Conservation (phyloP, 2,113 vertebrate genomes). For the Pavo muticus region DNA sequence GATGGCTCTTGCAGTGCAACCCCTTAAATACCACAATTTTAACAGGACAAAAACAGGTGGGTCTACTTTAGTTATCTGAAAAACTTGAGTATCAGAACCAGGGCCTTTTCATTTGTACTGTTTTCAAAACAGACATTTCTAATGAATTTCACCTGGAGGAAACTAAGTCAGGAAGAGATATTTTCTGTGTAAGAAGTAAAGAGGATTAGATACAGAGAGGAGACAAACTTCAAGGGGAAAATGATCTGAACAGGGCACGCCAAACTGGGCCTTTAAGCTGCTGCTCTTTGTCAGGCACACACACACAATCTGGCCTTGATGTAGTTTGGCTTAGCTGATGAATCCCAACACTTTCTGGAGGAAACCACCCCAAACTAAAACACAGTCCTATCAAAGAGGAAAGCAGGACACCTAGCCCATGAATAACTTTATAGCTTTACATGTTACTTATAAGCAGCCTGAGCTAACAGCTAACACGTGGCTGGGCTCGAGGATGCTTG, state of each 20-base stretch:
- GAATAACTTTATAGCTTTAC: background rate
- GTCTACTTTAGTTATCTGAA: background rate
- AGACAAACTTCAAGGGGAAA: background rate
- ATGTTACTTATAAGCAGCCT: background rate
- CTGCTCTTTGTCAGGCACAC: background rate
- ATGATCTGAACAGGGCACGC: background rate
- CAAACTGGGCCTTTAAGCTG: background rate
- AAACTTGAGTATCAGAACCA: background rate
- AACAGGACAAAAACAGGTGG: accelerated
- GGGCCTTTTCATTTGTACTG: background rate
- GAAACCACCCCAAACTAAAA: background rate
- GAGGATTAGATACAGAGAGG: background rate
- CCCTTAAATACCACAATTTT: background rate
- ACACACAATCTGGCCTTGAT: background rate
- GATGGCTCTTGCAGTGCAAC: background rate
- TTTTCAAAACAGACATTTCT: background rate
- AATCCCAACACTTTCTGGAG: background rate
- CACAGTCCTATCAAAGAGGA: conserved; percentile 12
- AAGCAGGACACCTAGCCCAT: background rate
- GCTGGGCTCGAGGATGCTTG: background rate
- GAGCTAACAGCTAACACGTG: conserved; percentile 35
- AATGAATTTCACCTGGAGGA: background rate
- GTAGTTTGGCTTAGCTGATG: background rate
- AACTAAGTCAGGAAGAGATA: background rate
- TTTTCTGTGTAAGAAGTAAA: background rate